Evolutionary conservation across 1,140 invertebrate genomes (phyloP), one percentile per base, ranked within the genome.

Genomic region (Zaprionus tsacasi): DNA sequence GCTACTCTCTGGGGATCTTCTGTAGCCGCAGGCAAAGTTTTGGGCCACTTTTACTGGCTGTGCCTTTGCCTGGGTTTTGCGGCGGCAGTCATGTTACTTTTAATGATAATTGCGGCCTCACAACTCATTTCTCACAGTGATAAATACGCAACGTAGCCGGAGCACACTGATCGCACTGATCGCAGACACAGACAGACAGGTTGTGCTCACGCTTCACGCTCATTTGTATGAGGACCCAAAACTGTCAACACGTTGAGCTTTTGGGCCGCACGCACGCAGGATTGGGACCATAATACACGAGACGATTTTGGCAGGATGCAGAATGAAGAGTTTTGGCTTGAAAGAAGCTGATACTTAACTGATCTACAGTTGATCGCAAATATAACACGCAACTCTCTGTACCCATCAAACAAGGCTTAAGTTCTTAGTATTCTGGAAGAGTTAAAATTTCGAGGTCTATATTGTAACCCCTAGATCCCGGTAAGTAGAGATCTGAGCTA

Each of bases 111-210:
- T 90, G 78, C 78, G 60, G 81, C 55, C 75, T 88, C 83, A 85
- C 83, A 89, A 89, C 85, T 88, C 85, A 88, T 88, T 88, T 89
- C 80, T 88, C 86, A 88, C 78, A 58, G 73, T 83, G 85, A 89
- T 89, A 82, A 89, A 88, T 81, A 73, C 48, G 60, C 52, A 77
- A 82, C 76, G 72, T 82, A 54, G 59, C 58, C 4, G 58, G 57
- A 21, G 13, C 17, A 48, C 25, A 48, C 25, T 30, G 70, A 48
- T 59, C 64, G 52, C 45, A 43, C 38, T 63, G 21, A 21, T 21
- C 21, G 21, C 21, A 21, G n/a, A n/a, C n/a, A n/a, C 35, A 43
- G 58, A 55, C 35, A 43, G 58, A 55, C 58, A 40, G 25, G 54
- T 48, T 43, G 25, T 45, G 40, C 40, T 45, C 40, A 45, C 40